These are phyloP conservation scores for Echinometra lucunter DNA, from an alignment of 53 echinoderm and acorn worm species.

Conservation along the genomic window DNA sequence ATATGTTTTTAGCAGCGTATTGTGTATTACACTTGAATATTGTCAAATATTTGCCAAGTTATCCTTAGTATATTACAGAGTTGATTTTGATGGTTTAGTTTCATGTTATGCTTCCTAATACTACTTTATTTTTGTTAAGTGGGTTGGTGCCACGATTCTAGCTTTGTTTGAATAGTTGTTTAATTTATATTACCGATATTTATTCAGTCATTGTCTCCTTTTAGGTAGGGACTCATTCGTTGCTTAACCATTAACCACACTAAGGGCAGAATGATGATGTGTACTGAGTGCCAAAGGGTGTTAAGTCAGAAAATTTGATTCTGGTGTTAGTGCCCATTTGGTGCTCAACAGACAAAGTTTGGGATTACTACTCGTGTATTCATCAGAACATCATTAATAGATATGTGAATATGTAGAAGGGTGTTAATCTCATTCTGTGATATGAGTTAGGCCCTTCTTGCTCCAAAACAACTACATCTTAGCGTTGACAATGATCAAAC, in stretches of 20 bases:
- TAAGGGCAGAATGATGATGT: not conserved
- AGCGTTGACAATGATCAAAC: not conserved
- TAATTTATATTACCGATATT: not conserved
- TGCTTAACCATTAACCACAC: not conserved
- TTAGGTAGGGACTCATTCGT: not conserved
- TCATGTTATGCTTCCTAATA: not conserved
- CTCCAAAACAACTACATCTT: not conserved
- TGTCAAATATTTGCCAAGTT: not conserved
- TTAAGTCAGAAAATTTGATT: not conserved
- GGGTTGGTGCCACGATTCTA: not conserved
- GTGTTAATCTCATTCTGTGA: too few species aligned
- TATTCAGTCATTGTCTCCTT: not conserved
- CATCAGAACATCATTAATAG: not conserved
- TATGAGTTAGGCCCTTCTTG: not conserved
- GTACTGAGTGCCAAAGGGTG: not conserved
- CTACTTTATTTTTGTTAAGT: not conserved
- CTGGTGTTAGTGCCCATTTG: not conserved
- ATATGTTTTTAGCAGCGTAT: constrained; percentile 11
- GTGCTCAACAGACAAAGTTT: not conserved
- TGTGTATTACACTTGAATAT: constrained; percentile 23
- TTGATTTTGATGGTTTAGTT: not conserved
- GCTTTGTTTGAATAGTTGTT: not conserved
- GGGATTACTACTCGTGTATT: not conserved
- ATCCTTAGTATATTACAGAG: not conserved
- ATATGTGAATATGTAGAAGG: not conserved